Percentiles rank a stretch among this genome's conserved stretches.
Conservation (phyloP, 2,888 invertebrate species). For the Cataglyphis altisquamis region DNA sequence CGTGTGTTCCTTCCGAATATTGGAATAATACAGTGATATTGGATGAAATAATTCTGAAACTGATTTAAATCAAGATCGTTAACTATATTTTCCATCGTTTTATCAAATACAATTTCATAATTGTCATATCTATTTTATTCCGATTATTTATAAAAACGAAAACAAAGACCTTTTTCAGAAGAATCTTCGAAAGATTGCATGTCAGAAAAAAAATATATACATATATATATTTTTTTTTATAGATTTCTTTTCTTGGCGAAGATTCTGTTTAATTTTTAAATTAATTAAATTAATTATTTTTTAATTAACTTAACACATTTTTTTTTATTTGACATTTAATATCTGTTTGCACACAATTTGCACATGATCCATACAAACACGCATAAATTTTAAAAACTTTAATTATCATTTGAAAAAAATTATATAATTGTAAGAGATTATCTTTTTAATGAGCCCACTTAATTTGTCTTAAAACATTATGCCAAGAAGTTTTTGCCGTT, state of each 20-base stretch:
- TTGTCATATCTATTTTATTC: not conserved
- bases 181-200: not conserved
- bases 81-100: not conserved
- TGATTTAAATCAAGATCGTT: not conserved
- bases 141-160: not conserved
- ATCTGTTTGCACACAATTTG: too few species aligned
- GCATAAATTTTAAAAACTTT: constrained; percentile 8
- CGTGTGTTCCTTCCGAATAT: not conserved
- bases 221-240: not conserved
- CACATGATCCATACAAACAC: too few species aligned
- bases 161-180: not conserved
- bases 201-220: not conserved
- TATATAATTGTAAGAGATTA: not conserved
- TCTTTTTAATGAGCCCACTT: not conserved
- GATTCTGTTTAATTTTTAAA: not conserved
- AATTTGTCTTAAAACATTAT: not conserved
- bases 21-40: not conserved
- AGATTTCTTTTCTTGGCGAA: not conserved
- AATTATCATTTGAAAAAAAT: constrained; percentile 5
- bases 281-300: too few species aligned
- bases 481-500: not conserved
- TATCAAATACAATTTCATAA: not conserved
- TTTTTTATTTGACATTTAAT: too few species aligned
- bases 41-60: not conserved
- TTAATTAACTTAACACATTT: too few species aligned